Evolutionary conservation across 2,888 invertebrate genomes (phyloP), one percentile per base, ranked within the genome.

Genomic region (Psylliodes chrysocephalus): DNA sequence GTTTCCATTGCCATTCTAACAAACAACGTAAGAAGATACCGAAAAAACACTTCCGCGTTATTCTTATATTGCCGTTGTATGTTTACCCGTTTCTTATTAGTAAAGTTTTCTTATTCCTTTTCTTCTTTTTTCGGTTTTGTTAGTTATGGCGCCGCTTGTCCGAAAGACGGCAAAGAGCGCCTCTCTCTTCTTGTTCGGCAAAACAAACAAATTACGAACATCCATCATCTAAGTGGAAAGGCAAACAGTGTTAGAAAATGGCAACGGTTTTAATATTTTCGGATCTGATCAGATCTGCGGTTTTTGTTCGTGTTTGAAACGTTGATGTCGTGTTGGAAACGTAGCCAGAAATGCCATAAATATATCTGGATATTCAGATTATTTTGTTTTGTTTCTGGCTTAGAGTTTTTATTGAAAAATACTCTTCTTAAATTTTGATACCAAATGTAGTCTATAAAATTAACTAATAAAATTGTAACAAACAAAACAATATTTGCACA

Each of bases 191-290:
- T n/a, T n/a, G n/a, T n/a, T 25, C 44, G n/a, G 33, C 33, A 44
- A 53, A 19, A 52, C 60, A 60, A 60, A 60, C 30, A 53, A 60
- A 60, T 60, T 44, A 53, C 60, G n/a, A 19, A 40, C 60, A 64
- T 64, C 64, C 60, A 64, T 60, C 60, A 55, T 64, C 60, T 64
- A 60, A 64, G 55, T 64, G 60, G 60, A 64, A 60, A 60, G 25
- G 64, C 55, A 60, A 64, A 64, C 64, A 56, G 33, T 51, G 60
- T 55, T 51, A 22, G 59, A 49, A 57, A 60, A 55, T 60, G 64
- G 44, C 60, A 19, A 14, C n/a, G 46, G 46, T 19, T 46, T 46
- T 46, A 46, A 46, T 46, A 46, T 46, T 22, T 46, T 46, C 22
- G 2, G 22, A 46, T 46, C 46, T 46, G 19, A 4, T 14, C 46